phyloP scores from a whole-genome alignment of 2,113 vertebrate genomes.

The Thomomys bottae region DNA sequence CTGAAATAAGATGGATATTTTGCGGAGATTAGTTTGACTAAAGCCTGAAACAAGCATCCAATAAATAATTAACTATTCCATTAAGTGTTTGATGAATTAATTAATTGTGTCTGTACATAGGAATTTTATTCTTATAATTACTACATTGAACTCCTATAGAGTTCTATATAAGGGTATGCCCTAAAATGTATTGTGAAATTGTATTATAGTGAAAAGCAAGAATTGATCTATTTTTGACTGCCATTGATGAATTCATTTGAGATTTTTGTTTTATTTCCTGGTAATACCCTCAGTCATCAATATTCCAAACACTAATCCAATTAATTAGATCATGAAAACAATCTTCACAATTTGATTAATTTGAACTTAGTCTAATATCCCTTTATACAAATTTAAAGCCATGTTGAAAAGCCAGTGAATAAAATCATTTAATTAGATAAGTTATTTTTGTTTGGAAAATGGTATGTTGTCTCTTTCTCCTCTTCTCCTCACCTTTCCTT shows the following conservation, averaged over 20 bases:
- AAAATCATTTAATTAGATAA: background rate
- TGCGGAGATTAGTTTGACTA: background rate
- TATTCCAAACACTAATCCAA: slow-evolving; percentile 17
- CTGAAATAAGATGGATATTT: background rate
- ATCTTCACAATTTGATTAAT: slow-evolving; percentile 33
- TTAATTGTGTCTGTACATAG: background rate
- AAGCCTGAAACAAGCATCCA: background rate
- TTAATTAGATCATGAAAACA: slow-evolving; percentile 29
- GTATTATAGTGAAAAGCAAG: background rate
- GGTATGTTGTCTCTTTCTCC: background rate
- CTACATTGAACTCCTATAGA: background rate
- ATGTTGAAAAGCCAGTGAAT: background rate
- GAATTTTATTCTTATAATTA: background rate
- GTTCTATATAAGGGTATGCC: background rate
- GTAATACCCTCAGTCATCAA: background rate
- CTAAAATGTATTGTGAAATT: background rate
- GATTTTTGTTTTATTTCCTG: background rate
- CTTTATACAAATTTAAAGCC: background rate
- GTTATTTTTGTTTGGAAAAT: background rate
- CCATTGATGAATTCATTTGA: no score
- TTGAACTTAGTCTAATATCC: slow-evolving; percentile 9
- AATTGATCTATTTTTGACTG: background rate
- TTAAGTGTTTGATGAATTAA: background rate
- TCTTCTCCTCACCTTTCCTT: background rate
- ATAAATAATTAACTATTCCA: background rate